Base-by-base conservation (phyloP, 2,113 vertebrate genomes). In the Brachionichthys hirsutus region DNA sequence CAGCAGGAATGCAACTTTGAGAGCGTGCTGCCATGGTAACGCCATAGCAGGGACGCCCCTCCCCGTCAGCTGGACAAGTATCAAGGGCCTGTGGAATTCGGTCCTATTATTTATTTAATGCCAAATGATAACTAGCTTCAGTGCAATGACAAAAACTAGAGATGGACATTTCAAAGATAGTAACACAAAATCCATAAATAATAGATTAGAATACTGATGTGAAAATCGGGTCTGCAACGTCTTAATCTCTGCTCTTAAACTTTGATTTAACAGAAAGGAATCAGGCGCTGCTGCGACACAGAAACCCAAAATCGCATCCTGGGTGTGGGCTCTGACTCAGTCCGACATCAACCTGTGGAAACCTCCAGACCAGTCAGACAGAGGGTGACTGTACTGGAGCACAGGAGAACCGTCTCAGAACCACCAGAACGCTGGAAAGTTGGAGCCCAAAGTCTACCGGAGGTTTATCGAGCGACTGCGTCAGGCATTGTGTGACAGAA, bases 301-400 rank as follows among this genome's bases (percentile, higher is more conserved):
- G 72, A 80, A 84, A 80, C 22, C 16, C 45, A 66, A n/a, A n/a
- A 56, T 80, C 69, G 77, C 63, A 69, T 74, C 63, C 64, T 59
- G 44, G 50, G 64, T 69, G 65, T 62, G 67, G 67, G 59, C 75
- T 81, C 70, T 87, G 87, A 90, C 72, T 90, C 84, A 83, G 57
- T 51, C 58, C 70, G 72, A 83, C 79, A 56, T 86, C 85, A 84
- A 40, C 48, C 38, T 56, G 70, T 78, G 84, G 84, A 85, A 87
- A 85, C 16, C 69, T 78, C 47, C 7, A 62, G 43, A 70, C 67
- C 76, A 62, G 60, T 65, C 67, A 77, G 54, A 81, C 75, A 84
- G 40, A 73, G 44, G 48, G 54, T 62, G 62, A 71, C 75, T 80
- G 73, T 81, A 55, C 49, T 46, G 52, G 50, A 57, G 57, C 52